Evolutionary conservation across 2,888 invertebrate genomes (phyloP).

Genomic region (Sepiola atlantica): DNA sequence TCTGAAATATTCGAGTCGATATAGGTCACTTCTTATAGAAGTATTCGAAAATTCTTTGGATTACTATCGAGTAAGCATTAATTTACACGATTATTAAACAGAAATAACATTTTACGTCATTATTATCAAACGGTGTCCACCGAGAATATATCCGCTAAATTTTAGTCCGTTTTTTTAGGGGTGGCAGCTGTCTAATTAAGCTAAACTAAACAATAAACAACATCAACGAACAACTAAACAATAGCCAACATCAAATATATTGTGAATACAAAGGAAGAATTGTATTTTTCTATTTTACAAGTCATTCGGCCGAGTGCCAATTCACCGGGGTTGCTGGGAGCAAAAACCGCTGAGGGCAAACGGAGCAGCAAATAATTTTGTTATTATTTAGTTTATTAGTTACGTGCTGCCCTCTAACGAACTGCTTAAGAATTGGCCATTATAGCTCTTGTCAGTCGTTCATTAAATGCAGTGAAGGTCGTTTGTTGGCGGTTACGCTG

Average conservation of each 20-base stretch:
- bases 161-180: too few relatives aligned
- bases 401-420: constrained; percentile 32
- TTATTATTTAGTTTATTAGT: constrained; percentile 32
- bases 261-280: not conserved
- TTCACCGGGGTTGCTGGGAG: not conserved
- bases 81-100: too few relatives aligned
- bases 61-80: too few relatives aligned
- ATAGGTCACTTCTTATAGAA: too few relatives aligned
- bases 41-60: too few relatives aligned
- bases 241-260: not conserved
- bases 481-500: constrained; percentile 9
- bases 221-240: not conserved
- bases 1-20: too few relatives aligned
- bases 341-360: not conserved
- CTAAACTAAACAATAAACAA: not conserved
- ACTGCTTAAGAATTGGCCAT: constrained; percentile 32
- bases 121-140: too few relatives aligned
- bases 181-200: too few relatives aligned
- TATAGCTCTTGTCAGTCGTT: constrained; percentile 32
- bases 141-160: too few relatives aligned
- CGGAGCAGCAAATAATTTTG: constrained; percentile 8
- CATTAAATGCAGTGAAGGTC: constrained; percentile 32
- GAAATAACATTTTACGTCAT: too few relatives aligned
- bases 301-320: not conserved
- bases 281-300: not conserved